These are phyloP conservation scores for Serripes groenlandicus DNA, from an alignment of 2,888 invertebrate species.

Conservation along the genomic window DNA sequence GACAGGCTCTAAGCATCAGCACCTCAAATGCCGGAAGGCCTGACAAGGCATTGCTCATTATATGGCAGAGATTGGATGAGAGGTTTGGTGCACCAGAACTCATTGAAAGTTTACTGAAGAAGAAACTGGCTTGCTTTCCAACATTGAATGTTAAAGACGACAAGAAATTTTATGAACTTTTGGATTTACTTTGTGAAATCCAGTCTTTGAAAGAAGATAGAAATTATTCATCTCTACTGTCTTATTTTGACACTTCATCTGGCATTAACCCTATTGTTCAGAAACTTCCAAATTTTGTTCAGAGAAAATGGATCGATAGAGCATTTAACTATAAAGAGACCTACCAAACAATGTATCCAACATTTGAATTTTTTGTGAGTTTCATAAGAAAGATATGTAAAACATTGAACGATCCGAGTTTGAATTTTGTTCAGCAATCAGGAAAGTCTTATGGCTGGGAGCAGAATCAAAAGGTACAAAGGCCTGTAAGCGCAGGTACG, in stretches of 20 bases:
- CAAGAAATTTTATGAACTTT: slow-evolving; percentile 1
- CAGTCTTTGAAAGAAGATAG: neutral
- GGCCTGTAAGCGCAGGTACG: no score
- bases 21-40: no score
- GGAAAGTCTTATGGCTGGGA: no score
- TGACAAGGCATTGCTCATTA: no score
- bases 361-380: neutral
- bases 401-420: neutral
- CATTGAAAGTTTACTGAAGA: no score
- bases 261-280: neutral
- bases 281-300: neutral
- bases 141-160: neutral
- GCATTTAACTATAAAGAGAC: neutral
- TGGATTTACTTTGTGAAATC: neutral
- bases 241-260: neutral
- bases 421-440: no score
- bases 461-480: no score
- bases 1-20: no score
- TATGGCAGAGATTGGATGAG: no score
- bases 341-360: neutral
- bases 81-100: no score
- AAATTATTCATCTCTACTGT: neutral
- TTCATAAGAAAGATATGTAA: neutral
- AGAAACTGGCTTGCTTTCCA: no score
- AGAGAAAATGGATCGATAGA: neutral